These are phyloP conservation scores for Tricholauxania praeusta DNA, from an alignment of 2,888 invertebrate genomes.

Conservation along the genomic window DNA sequence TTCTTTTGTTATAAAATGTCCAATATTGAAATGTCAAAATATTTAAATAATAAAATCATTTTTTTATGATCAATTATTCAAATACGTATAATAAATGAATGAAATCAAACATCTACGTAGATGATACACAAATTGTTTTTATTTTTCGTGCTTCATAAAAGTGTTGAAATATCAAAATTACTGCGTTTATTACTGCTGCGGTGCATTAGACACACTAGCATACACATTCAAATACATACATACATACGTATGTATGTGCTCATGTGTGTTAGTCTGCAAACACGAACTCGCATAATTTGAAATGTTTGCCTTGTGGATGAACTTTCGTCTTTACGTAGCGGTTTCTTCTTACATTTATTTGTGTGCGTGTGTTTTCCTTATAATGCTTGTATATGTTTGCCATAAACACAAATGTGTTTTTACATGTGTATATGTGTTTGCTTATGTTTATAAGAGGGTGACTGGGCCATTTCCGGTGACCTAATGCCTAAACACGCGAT, in stretches of 20 bases:
- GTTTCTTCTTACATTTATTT: neutral
- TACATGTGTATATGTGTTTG: constrained; percentile 15
- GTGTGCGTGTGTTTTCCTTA: neutral
- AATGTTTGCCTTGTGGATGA: constrained; percentile 32
- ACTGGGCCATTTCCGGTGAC: constrained; percentile 46
- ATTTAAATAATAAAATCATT: no score
- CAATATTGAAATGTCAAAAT: no score
- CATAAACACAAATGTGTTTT: neutral
- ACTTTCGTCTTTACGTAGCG: constrained; percentile 17
- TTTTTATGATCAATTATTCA: no score
- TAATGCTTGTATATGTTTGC: neutral
- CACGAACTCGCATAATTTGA: constrained; percentile 18
- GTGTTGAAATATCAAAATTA: no score
- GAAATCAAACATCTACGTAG: no score
- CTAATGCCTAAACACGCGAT: constrained; percentile 45
- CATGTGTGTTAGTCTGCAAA: constrained; percentile 6
- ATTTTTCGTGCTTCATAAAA: no score
- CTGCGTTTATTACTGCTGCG: no score
- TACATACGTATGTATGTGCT: neutral
- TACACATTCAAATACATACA: neutral
- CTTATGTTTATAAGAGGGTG: constrained; percentile 22
- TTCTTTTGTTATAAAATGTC: no score
- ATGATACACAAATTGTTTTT: no score
- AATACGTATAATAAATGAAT: no score
- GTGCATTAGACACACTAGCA: neutral